Base-by-base conservation (phyloP, 2,797 vertebrate genomes). In the Pseudochaenichthys georgianus region DNA sequence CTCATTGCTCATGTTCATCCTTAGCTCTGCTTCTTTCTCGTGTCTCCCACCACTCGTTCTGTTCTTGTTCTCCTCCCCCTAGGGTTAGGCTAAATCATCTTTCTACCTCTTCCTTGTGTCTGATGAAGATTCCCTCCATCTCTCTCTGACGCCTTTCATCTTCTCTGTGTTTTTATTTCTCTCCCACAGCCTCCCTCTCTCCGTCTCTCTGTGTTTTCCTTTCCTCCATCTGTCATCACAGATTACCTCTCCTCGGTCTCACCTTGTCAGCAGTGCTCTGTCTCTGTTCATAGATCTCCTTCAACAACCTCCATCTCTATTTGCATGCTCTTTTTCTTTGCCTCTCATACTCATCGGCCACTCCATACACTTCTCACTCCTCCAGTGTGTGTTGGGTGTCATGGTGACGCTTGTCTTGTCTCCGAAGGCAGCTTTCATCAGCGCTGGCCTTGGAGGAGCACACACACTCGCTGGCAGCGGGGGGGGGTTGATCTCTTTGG, bases 201-300 rank as follows among this genome's bases (percentile, higher is more conserved):
- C 70, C 9, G 38, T 73, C 69, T 80, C 73, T 89, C 82, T 88
- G 86, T 86, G 75, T 87, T 92, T 87, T 13, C 76, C 64, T 54
- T 89, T 74, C 91, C 76, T 85, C 78, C 41, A 82, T 68, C 80
- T 88, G 87, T 82, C 84, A 86, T 88, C 80, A 64, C 73, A 83
- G 82, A 80, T 89, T 82, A 87, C 80, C 74, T 65, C 66, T 76
- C 67, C 70, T 79, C 81, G 64, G 60, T 88, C 87, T 69, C 77
- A 50, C 75, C 64, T 69, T 80, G 63, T 75, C 73, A 74, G 73
- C 16, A 4, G 68, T 47, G 53, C 55, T 10, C 42, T 65, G 69
- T 41, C 61, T 86, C 73, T 38, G 65, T 86, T 85, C 74, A 9
- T 64, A 64, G 34, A 48, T 77, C 60, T 84, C 61, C 62, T 60